These are phyloP conservation scores for Puma concolor DNA, from an alignment of 2,113 vertebrate genomes.

Conservation along the genomic window DNA sequence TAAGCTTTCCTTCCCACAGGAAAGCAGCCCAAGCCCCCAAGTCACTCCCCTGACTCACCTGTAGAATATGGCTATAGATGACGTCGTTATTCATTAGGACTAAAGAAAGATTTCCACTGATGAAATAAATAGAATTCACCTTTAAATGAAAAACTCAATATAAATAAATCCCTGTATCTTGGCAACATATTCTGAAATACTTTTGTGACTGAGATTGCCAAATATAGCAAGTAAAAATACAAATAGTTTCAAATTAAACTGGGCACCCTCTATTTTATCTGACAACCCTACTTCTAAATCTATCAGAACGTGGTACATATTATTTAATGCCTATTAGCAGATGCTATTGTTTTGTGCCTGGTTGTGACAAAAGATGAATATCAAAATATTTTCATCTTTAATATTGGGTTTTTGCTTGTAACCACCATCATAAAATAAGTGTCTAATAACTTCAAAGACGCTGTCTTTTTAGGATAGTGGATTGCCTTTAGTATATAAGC, in stretches of 20 bases:
- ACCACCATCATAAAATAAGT: neutral
- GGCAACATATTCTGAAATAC: neutral
- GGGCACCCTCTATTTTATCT: neutral
- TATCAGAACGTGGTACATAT: neutral
- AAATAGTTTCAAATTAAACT: neutral
- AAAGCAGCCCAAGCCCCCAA: neutral
- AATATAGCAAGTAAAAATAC: neutral
- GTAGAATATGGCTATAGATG: neutral
- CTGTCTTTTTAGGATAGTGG: neutral
- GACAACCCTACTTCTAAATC: neutral
- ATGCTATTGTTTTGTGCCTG: neutral
- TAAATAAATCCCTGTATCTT: neutral
- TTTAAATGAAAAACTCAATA: neutral
- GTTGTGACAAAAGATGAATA: neutral
- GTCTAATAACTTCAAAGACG: neutral
- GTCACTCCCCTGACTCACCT: neutral
- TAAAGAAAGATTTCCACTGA: neutral
- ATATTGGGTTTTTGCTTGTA: neutral
- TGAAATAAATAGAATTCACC: neutral
- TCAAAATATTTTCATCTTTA: neutral
- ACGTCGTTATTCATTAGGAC: neutral
- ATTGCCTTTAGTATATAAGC: neutral
- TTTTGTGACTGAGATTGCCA: neutral
- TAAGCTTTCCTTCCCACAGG: neutral
- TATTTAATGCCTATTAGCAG: neutral